Evolutionary conservation across 2,888 invertebrate species (phyloP).

Genomic region (Brachycybe producta): DNA sequence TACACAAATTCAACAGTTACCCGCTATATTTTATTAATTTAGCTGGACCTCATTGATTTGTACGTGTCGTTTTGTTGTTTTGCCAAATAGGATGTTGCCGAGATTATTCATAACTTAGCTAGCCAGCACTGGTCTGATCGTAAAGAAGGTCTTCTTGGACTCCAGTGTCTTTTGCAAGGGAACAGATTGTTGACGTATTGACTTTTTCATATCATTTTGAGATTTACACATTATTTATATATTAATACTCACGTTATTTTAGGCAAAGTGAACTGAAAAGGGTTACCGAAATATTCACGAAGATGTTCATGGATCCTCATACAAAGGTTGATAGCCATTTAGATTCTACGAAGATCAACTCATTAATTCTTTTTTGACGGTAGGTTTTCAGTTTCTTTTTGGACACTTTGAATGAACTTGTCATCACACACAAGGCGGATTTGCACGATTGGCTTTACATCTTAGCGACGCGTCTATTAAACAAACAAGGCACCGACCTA

Average conservation of each 20-base stretch:
- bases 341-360: neutral
- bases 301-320: constrained; percentile 96
- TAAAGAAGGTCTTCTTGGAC: constrained; percentile 77
- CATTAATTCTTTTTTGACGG: constrained; percentile 17
- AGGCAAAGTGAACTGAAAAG: constrained; percentile 54
- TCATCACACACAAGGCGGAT: constrained; percentile 71
- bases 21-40: no score
- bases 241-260: constrained; percentile 20
- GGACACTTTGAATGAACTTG: constrained; percentile 82
- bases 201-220: constrained; percentile 11
- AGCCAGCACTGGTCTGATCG: constrained; percentile 88
- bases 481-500: constrained; percentile 81
- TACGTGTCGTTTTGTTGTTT: neutral
- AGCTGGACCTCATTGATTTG: no score
- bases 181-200: constrained; percentile 30
- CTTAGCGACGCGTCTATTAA: constrained; percentile 69
- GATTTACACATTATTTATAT: constrained; percentile 16
- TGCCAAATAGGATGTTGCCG: constrained; percentile 54
- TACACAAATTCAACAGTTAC: no score
- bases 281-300: constrained; percentile 83
- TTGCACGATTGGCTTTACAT: constrained; percentile 88
- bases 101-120: constrained; percentile 74
- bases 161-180: constrained; percentile 56
- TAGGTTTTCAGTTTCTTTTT: constrained; percentile 78
- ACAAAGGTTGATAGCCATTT: constrained; percentile 49